Evolutionary conservation across 2,888 invertebrate species (phyloP).

Genomic region (Danaus chrysippus): DNA sequence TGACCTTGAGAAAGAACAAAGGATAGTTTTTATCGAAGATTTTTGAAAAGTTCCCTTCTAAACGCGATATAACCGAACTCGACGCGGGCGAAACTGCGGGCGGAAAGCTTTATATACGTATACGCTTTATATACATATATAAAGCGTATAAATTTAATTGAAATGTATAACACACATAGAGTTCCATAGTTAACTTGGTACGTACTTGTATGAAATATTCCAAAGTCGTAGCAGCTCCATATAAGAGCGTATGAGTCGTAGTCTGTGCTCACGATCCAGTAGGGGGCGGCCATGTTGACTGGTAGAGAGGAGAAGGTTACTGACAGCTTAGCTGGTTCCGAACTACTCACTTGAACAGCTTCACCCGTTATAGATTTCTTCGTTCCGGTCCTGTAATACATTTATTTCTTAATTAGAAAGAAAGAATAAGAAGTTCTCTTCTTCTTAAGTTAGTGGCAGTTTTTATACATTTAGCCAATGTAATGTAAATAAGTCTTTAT

Average conservation of each 20-base stretch:
- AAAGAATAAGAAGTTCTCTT: no score
- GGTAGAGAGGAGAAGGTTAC: conserved; percentile 82
- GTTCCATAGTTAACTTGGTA: not conserved
- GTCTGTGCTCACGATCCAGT: conserved; percentile 85
- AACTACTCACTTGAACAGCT: conserved; percentile 70
- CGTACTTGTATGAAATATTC: conserved; percentile 75
- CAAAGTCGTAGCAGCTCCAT: conserved; percentile 80
- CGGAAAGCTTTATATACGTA: no score
- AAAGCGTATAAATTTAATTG: no score
- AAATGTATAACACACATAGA: not conserved
- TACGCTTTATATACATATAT: no score
- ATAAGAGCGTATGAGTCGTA: conserved; percentile 85
- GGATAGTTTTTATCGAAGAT: no score
- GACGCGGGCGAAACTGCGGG: no score
- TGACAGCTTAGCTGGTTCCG: conserved; percentile 79
- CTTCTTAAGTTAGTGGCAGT: no score
- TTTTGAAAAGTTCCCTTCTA: no score
- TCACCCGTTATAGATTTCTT: conserved; percentile 78
- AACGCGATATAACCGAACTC: no score
- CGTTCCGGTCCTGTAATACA: conserved; percentile 72
- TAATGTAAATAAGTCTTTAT: no score
- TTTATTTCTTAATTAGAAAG: not conserved
- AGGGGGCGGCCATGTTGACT: conserved; percentile 68
- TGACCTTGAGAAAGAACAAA: no score
- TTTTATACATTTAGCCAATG: no score